Percentiles rank a stretch among this genome's conserved stretches.
phyloP scores from a whole-genome alignment of 2,113 vertebrate genomes.

The Dicerorhinus sumatrensis region DNA sequence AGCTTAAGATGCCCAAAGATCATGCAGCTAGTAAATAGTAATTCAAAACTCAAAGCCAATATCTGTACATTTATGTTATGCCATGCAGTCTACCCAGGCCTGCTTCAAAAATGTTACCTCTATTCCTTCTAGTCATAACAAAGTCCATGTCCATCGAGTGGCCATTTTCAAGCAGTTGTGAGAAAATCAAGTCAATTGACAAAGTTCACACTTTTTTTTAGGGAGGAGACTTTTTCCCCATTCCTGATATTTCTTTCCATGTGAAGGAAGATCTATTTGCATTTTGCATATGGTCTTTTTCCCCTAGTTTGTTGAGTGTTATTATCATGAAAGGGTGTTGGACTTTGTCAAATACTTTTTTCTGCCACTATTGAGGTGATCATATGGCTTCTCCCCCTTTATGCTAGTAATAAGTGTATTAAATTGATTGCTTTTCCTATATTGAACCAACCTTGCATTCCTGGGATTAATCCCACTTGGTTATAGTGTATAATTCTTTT shows the following conservation, averaged over 20 bases:
- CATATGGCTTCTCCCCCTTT: neutral
- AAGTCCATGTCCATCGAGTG: neutral
- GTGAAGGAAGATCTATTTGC: neutral
- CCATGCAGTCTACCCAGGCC: rapidly evolving
- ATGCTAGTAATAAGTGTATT: neutral
- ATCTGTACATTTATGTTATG: neutral
- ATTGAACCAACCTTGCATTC: slow-evolving; percentile 47
- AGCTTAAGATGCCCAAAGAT: neutral
- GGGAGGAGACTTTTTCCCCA: neutral
- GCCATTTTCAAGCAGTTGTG: neutral
- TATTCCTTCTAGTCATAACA: neutral
- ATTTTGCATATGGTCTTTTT: neutral
- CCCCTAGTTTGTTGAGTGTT: neutral
- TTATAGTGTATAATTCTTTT: neutral
- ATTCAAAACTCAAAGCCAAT: neutral
- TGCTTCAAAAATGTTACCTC: neutral
- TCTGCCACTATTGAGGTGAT: neutral
- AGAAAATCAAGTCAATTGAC: neutral
- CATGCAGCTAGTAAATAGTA: neutral
- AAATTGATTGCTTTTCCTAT: neutral
- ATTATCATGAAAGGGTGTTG: neutral
- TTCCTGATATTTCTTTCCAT: neutral
- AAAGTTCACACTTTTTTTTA: neutral
- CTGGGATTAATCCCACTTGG: neutral
- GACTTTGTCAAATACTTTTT: neutral